Conservation (phyloP, 37 sponge, comb jelly and placozoan species). For the Aplysina aerophoba region DNA sequence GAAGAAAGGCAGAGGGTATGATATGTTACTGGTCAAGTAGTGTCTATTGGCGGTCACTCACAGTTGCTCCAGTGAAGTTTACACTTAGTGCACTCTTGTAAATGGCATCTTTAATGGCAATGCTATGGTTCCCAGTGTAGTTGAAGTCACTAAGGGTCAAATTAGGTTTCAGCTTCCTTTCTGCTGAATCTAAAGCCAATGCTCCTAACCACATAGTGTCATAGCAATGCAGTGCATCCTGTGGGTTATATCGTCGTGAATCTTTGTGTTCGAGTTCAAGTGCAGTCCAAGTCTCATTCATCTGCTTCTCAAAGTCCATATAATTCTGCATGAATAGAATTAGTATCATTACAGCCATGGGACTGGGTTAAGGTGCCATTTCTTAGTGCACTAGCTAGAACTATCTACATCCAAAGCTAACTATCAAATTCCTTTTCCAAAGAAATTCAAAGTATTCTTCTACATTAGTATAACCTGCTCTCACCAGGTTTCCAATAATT, state of each 20-base stretch:
- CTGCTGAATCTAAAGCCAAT: constrained; percentile 38
- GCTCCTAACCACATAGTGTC: constrained; percentile 68
- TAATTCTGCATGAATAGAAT: background rate
- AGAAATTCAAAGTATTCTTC: too few relatives aligned
- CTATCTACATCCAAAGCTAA: too few relatives aligned
- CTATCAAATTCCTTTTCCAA: too few relatives aligned
- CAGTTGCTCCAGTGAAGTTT: constrained; percentile 40
- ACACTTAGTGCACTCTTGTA: background rate
- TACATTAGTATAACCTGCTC: too few relatives aligned
- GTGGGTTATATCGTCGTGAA: background rate
- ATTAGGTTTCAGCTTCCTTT: constrained; percentile 9
- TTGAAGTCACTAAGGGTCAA: constrained; percentile 5
- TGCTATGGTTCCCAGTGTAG: constrained; percentile 19
- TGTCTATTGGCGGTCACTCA: constrained; percentile 35
- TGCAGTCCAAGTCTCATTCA: background rate
- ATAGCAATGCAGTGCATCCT: constrained; percentile 33
- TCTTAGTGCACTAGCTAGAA: too few relatives aligned
- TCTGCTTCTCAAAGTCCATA: constrained; percentile 3
- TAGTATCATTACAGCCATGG: too few relatives aligned
- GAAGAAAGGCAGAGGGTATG: too few relatives aligned
- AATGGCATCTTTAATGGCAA: background rate
- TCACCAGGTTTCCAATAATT: constrained; percentile 35
- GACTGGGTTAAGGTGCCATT: too few relatives aligned
- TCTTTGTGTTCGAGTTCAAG: background rate
- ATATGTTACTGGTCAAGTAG: too few relatives aligned